Evolutionary conservation across 2,797 vertebrate species (phyloP).

Genomic region (Diplodus puntazzo): DNA sequence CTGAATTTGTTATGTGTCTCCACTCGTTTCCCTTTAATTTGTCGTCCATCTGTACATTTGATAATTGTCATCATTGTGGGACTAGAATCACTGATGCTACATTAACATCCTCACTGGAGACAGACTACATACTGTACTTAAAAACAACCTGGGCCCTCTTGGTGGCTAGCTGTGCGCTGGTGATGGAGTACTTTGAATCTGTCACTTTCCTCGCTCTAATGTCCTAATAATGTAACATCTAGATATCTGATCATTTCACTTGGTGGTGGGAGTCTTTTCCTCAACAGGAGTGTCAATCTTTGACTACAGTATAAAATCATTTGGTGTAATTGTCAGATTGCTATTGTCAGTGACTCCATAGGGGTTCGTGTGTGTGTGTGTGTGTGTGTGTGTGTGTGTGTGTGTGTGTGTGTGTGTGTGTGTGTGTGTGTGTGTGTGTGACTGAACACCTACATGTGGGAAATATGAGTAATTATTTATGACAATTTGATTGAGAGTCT

Average conservation of each 20-base stretch:
- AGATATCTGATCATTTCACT: neutral
- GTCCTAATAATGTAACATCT: neutral
- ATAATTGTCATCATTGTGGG: neutral
- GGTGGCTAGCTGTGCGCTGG: neutral
- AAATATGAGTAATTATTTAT: conserved; percentile 24
- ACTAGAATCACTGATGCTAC: neutral
- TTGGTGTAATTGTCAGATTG: conserved; percentile 5
- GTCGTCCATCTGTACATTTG: neutral
- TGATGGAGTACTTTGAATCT: neutral
- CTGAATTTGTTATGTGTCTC: neutral
- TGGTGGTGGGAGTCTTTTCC: neutral
- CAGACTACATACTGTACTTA: conserved; percentile 7
- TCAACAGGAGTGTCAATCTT: neutral
- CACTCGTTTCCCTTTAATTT: neutral
- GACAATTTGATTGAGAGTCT: conserved; percentile 4
- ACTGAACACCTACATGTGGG: neutral
- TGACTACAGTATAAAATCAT: conserved; percentile 11
- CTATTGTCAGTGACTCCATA: conserved; percentile 24
- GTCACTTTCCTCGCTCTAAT: neutral
- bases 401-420: neutral
- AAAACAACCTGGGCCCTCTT: neutral
- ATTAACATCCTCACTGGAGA: neutral
- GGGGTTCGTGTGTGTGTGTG: conserved; percentile 1
- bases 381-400: neutral
- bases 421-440: no score